Evolutionary conservation across 1,140 invertebrate genomes (phyloP).

Genomic region (Trichoplusia ni): DNA sequence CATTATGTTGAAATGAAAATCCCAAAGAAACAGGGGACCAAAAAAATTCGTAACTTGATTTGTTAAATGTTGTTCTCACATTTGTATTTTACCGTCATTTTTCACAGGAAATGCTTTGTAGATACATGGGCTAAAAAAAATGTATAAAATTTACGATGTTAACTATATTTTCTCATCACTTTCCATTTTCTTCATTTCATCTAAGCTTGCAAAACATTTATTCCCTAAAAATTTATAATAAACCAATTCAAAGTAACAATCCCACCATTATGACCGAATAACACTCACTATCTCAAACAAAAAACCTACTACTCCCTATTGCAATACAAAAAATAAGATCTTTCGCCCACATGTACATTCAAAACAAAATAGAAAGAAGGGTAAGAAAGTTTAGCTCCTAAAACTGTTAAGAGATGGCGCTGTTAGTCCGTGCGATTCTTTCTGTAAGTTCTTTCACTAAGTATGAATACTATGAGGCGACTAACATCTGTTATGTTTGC

Average conservation of each 20-base stretch:
- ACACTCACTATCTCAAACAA: too few relatives aligned
- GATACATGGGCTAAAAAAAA: too few relatives aligned
- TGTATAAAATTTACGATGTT: too few relatives aligned
- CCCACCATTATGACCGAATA: too few relatives aligned
- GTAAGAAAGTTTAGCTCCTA: slow-evolving; percentile 5
- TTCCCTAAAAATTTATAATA: too few relatives aligned
- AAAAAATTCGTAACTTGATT: slow-evolving; percentile 19
- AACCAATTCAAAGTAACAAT: too few relatives aligned
- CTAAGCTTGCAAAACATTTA: too few relatives aligned
- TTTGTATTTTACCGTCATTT: slow-evolving; percentile 2
- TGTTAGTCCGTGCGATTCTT: background rate
- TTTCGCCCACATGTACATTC: background rate
- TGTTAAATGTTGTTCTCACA: slow-evolving; percentile 20
- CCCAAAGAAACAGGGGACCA: slow-evolving; percentile 11
- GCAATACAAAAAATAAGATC: too few relatives aligned
- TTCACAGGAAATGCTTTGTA: too few relatives aligned
- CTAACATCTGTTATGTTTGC: background rate
- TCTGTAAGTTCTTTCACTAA: background rate
- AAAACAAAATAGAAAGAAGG: background rate
- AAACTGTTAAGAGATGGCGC: slow-evolving; percentile 2
- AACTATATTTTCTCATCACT: too few relatives aligned
- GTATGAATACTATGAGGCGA: background rate
- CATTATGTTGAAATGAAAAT: slow-evolving; percentile 34
- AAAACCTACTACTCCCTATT: too few relatives aligned
- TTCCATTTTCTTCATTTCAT: too few relatives aligned